Conservation (phyloP, 1,140 invertebrate species). For the Eriosoma lanigerum region DNA sequence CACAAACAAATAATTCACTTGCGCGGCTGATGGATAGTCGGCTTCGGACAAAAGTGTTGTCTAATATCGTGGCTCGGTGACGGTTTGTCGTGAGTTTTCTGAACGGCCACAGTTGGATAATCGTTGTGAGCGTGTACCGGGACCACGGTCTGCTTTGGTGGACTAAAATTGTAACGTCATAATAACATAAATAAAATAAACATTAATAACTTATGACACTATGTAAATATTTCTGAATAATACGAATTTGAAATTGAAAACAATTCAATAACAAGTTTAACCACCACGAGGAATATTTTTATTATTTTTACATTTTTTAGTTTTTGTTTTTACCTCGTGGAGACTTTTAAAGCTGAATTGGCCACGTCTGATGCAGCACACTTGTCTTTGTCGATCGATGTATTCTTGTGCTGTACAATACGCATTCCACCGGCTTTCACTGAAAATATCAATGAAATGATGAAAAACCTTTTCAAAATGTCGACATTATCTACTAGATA, state of each 20-base stretch:
- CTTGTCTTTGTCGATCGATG: conserved; percentile 54
- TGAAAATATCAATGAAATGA: background rate
- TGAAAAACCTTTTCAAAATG: background rate
- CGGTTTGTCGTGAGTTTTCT: conserved; percentile 76
- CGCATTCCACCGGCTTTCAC: conserved; percentile 89
- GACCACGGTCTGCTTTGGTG: conserved; percentile 74
- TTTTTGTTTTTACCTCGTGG: conserved; percentile 54
- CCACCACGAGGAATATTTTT: too few species aligned
- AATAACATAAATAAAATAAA: background rate
- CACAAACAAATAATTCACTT: conserved; percentile 26
- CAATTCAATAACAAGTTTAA: background rate
- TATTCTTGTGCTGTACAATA: conserved; percentile 82
- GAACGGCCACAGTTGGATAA: conserved; percentile 83
- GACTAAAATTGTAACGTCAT: conserved; percentile 59
- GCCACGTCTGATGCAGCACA: background rate
- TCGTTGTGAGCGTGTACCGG: conserved; percentile 79
- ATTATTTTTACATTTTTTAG: background rate
- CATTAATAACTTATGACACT: too few species aligned
- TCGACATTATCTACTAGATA: too few species aligned
- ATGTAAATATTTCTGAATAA: too few species aligned
- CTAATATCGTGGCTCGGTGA: conserved; percentile 57
- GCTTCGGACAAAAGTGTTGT: conserved; percentile 44
- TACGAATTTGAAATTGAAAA: background rate
- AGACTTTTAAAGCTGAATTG: conserved; percentile 58
- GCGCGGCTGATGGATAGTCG: conserved; percentile 55